Evolutionary conservation across 2,797 vertebrate species (phyloP), one percentile per base, ranked within the genome.

Genomic region (Epinephelus awoara): DNA sequence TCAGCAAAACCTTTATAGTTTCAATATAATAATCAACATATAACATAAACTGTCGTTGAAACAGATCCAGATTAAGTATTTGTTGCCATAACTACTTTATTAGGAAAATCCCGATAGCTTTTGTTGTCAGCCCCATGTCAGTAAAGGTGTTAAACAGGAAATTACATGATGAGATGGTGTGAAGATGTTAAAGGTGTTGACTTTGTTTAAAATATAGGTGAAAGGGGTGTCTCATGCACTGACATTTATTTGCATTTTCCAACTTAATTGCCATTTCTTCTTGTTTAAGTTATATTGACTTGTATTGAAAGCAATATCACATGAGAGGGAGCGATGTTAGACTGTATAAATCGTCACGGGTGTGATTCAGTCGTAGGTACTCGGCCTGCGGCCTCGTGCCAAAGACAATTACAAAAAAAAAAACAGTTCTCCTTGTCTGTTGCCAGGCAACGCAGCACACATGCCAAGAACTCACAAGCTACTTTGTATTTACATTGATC

Each of bases 61-160:
- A 29, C 19, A 44, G 3, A 47, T 55, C 1, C 8, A 66, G 15
- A 27, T 23, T 23, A n/a, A 3, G 25, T 18, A 44, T 44, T 12
- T 42, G 18, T 29, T 58, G 10, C 17, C 1, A 49, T 47, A 8
- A 4, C 6, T 49, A 8, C 6, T 8, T 42, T 10, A 10, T 40
- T 3, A 8, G 47, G 17, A 1, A 18, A 49, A 8, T 6, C 8
- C 8, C 1, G 46, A 17, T 11, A 14, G 47, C 9, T 11, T 49
- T 17, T 27, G 23, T n/a, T 55, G 7, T 44, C 12, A 17, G 27
- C 25, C 8, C 0, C 1, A 61, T n/a, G 13, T 4, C 7, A 25
- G 23, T 13, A 29, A 19, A 62, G 14, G 3, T 56, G 55, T 25
- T 17, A 63, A 71, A 59, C 64, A 63, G 75, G 75, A 85, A 84